Evolutionary conservation across 2,797 vertebrate genomes (phyloP).

Genomic region (Vultur gryphus): DNA sequence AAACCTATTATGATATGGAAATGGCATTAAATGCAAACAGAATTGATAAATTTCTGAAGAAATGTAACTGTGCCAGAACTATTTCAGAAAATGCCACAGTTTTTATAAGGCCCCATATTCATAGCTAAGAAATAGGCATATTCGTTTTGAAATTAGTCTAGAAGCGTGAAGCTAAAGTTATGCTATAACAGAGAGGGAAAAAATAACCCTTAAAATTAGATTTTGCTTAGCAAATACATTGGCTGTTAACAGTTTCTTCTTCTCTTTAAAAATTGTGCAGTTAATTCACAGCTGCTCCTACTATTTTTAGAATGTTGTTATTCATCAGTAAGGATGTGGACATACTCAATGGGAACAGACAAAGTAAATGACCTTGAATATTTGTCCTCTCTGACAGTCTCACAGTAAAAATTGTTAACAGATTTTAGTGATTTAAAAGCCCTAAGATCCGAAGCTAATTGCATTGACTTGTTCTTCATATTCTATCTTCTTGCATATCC

Average conservation of each 20-base stretch:
- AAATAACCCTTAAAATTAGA: neutral
- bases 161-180: neutral
- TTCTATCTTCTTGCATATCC: neutral
- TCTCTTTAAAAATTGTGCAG: neutral
- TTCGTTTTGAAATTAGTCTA: neutral
- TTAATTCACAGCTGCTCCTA: neutral
- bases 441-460: neutral
- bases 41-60: neutral
- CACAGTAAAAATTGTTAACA: neutral
- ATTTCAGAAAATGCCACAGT: neutral
- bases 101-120: neutral
- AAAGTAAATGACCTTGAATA: neutral
- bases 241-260: neutral
- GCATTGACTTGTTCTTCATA: neutral
- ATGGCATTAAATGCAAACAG: neutral
- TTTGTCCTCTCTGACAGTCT: neutral
- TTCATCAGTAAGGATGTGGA: neutral
- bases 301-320: conserved; percentile 13
- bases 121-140: neutral
- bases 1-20: neutral
- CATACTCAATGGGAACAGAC: neutral
- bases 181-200: neutral
- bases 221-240: conserved; percentile 4
- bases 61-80: neutral
- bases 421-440: neutral